Base-by-base conservation (phyloP, 2,113 vertebrate species). In the Chionis minor region DNA sequence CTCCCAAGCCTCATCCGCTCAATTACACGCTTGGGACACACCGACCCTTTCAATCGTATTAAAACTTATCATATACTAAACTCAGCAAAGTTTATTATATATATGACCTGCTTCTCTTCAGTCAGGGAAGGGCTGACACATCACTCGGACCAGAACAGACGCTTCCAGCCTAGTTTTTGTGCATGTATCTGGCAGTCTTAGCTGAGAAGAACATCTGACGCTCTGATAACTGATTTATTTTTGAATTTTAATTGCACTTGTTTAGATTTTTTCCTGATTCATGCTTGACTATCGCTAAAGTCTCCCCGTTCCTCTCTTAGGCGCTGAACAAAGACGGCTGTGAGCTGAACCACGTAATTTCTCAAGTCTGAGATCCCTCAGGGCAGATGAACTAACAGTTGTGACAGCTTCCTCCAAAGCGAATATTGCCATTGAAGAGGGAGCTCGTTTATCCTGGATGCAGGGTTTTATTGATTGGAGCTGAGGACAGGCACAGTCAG, bases 381-480 rank as follows among this genome's bases (percentile, higher is more conserved):
- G 89, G 89, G 86, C 2, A 73, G 32, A 24, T 80, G 83, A 83
- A 40, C 65, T 78, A 80, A 40, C 95, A 80, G 94, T 90, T 94
- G 13, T 91, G 96, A 94, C 88, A 92, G 86, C 86, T 94, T 87
- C 73, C 49, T 92, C 83, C 81, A 67, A 58, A 96, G 71, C 18
- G 84, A 93, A 14, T 35, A 3, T 38, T 83, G 45, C 58, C n/a
- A 40, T 1, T 33, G 89, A 14, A 77, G 66, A 58, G 84, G 14
- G 61, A 55, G 62, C 86, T 94, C 10, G 1, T 94, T 92, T 62
- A 80, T 65, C 83, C 78, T 35, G 42, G 19, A 6, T 87, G 1
- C 4, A 1, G 42, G 55, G 45, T 52, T 75, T 20, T 66, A 38
- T 75, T 28, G 7, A 28, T 1, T 4, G 14, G 40, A 85, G 51